A percentile compares a stretch with the other conserved stretches of the same genome.
These are phyloP conservation scores for Knipowitschia caucasica DNA, from an alignment of 2,797 vertebrate species.

Conservation along the genomic window DNA sequence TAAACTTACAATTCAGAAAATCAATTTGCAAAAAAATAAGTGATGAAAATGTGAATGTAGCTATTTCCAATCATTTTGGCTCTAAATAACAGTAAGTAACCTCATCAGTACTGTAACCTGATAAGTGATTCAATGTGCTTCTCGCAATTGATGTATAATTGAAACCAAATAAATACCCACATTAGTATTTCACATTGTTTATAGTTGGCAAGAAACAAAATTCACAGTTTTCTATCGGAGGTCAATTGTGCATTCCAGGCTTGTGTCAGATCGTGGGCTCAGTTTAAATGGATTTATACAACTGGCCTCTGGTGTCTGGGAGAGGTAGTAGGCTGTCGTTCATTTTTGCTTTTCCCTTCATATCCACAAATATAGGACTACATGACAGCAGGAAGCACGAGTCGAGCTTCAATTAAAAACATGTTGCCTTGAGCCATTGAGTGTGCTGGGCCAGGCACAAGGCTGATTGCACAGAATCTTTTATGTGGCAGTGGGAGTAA, in stretches of 20 bases:
- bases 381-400: slow-evolving; percentile 16
- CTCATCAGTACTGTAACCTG: background rate
- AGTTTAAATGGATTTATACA: background rate
- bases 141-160: background rate
- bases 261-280: background rate
- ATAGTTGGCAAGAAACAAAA: background rate
- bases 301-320: slow-evolving; percentile 7
- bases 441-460: slow-evolving; percentile 2
- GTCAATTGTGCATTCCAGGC: background rate
- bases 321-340: slow-evolving; percentile 7
- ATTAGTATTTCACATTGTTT: background rate
- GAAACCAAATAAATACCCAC: background rate
- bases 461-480: slow-evolving; percentile 21
- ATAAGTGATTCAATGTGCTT: background rate
- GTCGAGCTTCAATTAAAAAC: slow-evolving; percentile 28
- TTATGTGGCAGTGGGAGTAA: slow-evolving; percentile 9
- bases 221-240: background rate
- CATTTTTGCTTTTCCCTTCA: slow-evolving; percentile 11
- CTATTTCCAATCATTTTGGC: background rate
- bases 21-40: background rate
- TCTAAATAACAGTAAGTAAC: background rate
- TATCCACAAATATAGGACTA: slow-evolving; percentile 16
- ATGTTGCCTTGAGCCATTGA: slow-evolving; percentile 29
- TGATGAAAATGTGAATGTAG: background rate
- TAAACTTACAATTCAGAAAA: too few relatives aligned